These are phyloP conservation scores for Oikopleura dioica DNA, from an alignment of 23 tunicate species.

Conservation along the genomic window DNA sequence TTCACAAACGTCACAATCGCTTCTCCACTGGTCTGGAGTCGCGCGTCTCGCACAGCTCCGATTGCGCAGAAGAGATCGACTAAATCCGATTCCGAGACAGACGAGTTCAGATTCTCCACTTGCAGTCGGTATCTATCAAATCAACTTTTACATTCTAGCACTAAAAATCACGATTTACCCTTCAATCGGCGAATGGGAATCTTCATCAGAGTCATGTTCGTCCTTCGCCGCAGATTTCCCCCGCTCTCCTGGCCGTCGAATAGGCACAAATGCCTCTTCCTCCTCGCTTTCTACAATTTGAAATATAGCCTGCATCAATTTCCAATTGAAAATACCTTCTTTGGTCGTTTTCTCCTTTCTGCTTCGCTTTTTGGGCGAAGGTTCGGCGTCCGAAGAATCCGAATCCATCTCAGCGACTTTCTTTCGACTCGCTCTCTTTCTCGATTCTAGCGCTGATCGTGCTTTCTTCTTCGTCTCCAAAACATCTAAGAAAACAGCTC, in stretches of 20 bases:
- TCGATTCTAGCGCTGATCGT: background rate
- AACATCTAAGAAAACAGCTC: background rate
- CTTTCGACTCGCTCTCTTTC: background rate
- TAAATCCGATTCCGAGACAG: background rate
- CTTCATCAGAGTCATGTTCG: background rate
- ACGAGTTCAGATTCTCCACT: background rate
- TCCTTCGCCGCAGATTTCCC: constrained; percentile 11
- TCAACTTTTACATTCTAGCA: background rate
- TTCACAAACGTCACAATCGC: background rate
- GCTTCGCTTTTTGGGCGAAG: background rate
- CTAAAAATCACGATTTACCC: background rate
- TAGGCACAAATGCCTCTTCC: background rate
- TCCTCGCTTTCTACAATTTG: background rate
- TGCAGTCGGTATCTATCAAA: background rate
- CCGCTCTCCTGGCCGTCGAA: constrained; percentile 11
- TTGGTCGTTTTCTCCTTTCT: background rate
- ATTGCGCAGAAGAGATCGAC: background rate
- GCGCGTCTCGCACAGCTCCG: background rate
- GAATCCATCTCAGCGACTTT: background rate
- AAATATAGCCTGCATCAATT: background rate
- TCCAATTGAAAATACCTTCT: background rate
- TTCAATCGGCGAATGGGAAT: background rate
- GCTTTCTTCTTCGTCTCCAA: constrained; percentile 10
- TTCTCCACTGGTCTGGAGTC: background rate
- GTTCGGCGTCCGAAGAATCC: background rate